phyloP scores from a whole-genome alignment of 2,797 vertebrate genomes.

The Mus spretus region DNA sequence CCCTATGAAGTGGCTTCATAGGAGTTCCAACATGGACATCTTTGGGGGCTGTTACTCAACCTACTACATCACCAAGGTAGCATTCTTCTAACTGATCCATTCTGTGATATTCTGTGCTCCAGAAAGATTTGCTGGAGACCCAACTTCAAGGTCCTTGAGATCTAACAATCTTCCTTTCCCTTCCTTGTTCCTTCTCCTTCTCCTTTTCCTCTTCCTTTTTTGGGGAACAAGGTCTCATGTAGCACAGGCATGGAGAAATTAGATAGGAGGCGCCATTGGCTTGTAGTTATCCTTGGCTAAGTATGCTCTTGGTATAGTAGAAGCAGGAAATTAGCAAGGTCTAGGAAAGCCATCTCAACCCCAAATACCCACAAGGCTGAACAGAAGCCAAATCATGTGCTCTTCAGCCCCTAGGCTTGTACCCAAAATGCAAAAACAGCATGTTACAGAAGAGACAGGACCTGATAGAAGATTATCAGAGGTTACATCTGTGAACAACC shows the following conservation, averaged over 20 bases:
- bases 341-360: not conserved
- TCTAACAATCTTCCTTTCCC: not conserved
- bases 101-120: not conserved
- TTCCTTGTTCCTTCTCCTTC: not conserved
- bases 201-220: not conserved
- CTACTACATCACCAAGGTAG: not conserved
- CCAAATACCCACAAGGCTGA: not conserved
- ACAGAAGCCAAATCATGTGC: not conserved
- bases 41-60: not conserved
- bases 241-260: not conserved
- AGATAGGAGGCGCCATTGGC: not conserved
- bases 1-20: not conserved
- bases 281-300: not conserved
- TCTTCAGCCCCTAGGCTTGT: not conserved
- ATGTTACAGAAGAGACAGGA: not conserved
- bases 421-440: not conserved
- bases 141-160: not conserved
- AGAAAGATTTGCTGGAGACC: conserved; percentile 8
- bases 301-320: not conserved
- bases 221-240: not conserved
- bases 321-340: not conserved
- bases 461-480: not conserved
- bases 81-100: not conserved
- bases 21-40: not conserved
- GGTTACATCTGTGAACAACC: not conserved